These are phyloP conservation scores for Laupala kohalensis DNA, from an alignment of 1,140 invertebrate genomes.

Conservation along the genomic window DNA sequence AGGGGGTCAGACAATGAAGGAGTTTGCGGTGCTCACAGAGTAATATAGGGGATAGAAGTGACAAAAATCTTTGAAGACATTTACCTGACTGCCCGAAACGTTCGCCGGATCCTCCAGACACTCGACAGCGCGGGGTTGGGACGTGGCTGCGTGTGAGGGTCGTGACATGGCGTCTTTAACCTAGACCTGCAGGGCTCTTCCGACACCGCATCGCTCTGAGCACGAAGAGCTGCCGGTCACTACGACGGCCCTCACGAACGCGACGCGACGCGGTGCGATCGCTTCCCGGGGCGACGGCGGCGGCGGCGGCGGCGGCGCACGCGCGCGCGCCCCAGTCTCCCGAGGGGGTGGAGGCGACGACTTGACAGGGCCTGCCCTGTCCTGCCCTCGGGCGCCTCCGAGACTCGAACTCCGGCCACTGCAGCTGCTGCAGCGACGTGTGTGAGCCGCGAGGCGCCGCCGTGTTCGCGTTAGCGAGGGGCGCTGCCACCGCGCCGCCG, in stretches of 20 bases:
- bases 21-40: no score
- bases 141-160: background rate
- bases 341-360: no score
- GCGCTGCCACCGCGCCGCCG: background rate
- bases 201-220: background rate
- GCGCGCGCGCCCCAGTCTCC: background rate
- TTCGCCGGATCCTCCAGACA: constrained; percentile 4
- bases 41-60: background rate
- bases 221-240: no score
- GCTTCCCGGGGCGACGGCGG: no score
- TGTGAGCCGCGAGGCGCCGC: no score
- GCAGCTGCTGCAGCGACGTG: background rate
- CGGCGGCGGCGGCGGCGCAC: background rate
- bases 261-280: no score
- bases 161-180: constrained; percentile 6
- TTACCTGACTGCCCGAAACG: constrained; percentile 9
- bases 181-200: constrained; percentile 1
- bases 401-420: background rate
- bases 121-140: constrained; percentile 1
- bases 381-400: background rate
- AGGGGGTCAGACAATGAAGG: no score
- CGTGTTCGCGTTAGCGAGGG: background rate
- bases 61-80: constrained; percentile 4
- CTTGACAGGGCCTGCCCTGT: background rate
- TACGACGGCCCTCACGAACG: no score